phyloP scores from a whole-genome alignment of 2,113 vertebrate species.

The Eurypyga helias region DNA sequence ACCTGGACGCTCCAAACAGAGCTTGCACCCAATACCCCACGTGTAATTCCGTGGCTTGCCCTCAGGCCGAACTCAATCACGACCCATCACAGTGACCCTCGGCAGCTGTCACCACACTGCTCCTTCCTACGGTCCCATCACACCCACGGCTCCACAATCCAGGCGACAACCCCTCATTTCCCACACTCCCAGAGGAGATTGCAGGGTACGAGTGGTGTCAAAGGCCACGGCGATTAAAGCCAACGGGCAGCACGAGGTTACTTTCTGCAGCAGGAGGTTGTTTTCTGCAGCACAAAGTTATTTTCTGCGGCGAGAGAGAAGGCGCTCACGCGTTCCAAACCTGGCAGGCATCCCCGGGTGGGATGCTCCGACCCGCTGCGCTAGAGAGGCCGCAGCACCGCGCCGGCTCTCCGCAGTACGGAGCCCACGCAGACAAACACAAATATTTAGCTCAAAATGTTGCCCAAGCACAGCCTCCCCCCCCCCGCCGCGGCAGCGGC shows the following conservation, averaged over 20 bases:
- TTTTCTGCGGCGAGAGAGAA: not conserved
- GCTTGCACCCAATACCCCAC: not conserved
- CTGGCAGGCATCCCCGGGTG: not conserved
- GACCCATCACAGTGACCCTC: fast-evolving
- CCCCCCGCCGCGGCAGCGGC: not conserved
- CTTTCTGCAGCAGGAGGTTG: not conserved
- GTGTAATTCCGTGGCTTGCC: fast-evolving
- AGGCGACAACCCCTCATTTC: fast-evolving
- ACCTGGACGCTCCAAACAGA: not conserved
- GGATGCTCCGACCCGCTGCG: fast-evolving
- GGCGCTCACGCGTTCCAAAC: fast-evolving
- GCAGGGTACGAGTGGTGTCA: not conserved
- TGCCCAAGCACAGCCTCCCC: not conserved
- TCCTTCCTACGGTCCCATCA: not conserved
- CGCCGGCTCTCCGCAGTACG: fast-evolving
- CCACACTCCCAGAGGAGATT: not conserved
- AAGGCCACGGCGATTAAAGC: not conserved
- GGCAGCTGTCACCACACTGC: not conserved
- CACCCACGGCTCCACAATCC: not conserved
- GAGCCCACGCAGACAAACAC: not conserved
- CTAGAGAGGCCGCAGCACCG: not conserved
- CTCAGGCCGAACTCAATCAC: fast-evolving
- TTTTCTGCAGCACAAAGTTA: no score
- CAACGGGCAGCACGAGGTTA: fast-evolving
- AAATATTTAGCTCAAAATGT: fast-evolving